Percentiles rank a stretch among this genome's conserved stretches.
These are phyloP conservation scores for Chloroclystis v-ata DNA, from an alignment of 2,888 invertebrate genomes.

Conservation along the genomic window DNA sequence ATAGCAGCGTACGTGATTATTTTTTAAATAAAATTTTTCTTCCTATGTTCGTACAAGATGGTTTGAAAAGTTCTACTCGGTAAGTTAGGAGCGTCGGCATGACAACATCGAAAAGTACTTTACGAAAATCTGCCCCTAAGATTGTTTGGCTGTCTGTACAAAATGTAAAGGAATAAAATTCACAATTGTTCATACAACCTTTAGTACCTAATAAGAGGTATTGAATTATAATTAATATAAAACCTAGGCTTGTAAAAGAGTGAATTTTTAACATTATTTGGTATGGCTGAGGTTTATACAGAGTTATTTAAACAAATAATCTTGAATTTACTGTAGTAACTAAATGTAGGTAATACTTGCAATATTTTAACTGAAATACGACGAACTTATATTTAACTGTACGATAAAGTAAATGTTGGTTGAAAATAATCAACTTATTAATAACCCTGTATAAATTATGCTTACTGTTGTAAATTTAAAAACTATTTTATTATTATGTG, in stretches of 20 bases:
- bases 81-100: conserved; percentile 21
- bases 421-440: conserved; percentile 51
- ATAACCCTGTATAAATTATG: conserved; percentile 78
- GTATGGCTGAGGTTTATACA: conserved; percentile 74
- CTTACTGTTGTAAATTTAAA: conserved; percentile 64
- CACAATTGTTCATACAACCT: conserved; percentile 29
- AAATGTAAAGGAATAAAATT: conserved; percentile 23
- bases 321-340: conserved; percentile 10
- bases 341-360: conserved; percentile 21
- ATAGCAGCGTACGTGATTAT: too few species aligned
- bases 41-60: conserved; percentile 14
- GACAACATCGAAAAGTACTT: conserved; percentile 16
- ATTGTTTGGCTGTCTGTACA: conserved; percentile 22
- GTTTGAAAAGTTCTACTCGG: conserved; percentile 13
- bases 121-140: conserved; percentile 21
- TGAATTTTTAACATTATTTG: conserved; percentile 50
- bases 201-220: conserved; percentile 23
- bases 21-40: too few species aligned
- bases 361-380: conserved; percentile 19
- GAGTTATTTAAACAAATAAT: conserved; percentile 56
- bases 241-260: conserved; percentile 12
- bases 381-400: conserved; percentile 27
- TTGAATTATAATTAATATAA: conserved; percentile 15
- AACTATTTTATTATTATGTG: conserved; percentile 67
- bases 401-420: conserved; percentile 25